Percentiles rank a stretch among this genome's conserved stretches.
Conservation (phyloP, 1,140 invertebrate species). For the Platorchestia sp. region DNA sequence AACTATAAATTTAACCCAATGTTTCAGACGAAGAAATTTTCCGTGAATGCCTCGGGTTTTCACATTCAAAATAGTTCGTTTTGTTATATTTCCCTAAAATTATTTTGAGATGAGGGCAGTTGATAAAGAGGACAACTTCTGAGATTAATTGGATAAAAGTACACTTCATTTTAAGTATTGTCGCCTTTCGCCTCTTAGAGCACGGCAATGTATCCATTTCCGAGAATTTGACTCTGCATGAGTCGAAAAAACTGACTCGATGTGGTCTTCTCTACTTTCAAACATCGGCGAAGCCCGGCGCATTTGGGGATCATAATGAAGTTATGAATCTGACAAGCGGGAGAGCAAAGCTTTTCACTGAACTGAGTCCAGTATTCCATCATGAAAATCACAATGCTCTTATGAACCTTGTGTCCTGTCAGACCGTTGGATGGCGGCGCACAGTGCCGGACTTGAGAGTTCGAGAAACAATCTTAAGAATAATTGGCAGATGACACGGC, state of each 20-base stretch:
- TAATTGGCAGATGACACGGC: constrained; percentile 42
- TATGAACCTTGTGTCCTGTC: background rate
- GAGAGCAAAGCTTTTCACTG: background rate
- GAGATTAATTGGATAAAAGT: too few species aligned
- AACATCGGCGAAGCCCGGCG: background rate
- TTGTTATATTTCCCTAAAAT: too few species aligned
- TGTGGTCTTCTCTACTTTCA: background rate
- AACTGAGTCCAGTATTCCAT: background rate
- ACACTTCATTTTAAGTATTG: too few species aligned
- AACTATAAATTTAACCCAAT: too few species aligned
- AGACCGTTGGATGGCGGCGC: background rate
- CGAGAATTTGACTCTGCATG: background rate
- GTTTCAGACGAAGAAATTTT: too few species aligned
- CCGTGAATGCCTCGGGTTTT: too few species aligned
- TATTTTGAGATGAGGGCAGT: too few species aligned
- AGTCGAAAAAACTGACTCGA: background rate
- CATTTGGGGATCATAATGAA: background rate
- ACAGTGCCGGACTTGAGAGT: background rate
- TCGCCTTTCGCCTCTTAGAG: too few species aligned
- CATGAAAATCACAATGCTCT: background rate
- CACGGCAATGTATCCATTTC: too few species aligned
- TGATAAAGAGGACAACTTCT: too few species aligned
- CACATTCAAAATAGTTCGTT: too few species aligned
- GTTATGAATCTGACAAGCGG: background rate
- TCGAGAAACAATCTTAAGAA: background rate